Evolutionary conservation across 1,140 invertebrate genomes (phyloP).

Genomic region (Drepana arcuata): DNA sequence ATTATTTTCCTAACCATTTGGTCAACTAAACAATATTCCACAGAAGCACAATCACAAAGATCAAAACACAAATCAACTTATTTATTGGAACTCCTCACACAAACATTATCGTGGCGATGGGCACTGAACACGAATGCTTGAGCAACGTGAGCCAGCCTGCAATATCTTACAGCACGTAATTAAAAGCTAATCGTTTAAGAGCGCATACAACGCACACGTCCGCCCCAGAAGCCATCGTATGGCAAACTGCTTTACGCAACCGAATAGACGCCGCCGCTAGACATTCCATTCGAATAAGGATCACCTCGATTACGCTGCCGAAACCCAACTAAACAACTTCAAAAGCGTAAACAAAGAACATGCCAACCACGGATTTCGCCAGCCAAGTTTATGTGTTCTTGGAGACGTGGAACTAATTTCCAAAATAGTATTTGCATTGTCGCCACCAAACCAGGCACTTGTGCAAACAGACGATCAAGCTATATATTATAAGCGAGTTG

Average conservation of each 20-base stretch:
- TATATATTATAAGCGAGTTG: not conserved
- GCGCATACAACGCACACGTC: constrained; percentile 21
- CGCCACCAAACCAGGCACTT: constrained; percentile 17
- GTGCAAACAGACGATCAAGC: constrained; percentile 24
- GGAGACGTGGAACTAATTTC: constrained; percentile 8
- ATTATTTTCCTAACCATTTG: constrained; percentile 65
- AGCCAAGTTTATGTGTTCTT: constrained; percentile 13
- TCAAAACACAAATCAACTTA: constrained; percentile 23
- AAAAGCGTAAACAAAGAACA: constrained; percentile 42
- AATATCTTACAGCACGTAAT: constrained; percentile 24
- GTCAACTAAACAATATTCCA: constrained; percentile 16
- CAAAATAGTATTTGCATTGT: constrained; percentile 1
- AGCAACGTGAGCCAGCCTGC: constrained; percentile 24
- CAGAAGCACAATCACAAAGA: constrained; percentile 23
- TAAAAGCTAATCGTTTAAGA: constrained; percentile 9
- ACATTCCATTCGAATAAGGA: constrained; percentile 63
- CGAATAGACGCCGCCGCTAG: constrained; percentile 32
- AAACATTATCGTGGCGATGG: constrained; percentile 29
- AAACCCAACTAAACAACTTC: constrained; percentile 43
- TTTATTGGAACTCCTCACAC: constrained; percentile 32
- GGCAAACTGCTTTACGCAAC: constrained; percentile 59
- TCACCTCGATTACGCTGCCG: constrained; percentile 55
- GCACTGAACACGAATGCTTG: constrained; percentile 19
- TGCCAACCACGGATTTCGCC: constrained; percentile 23
- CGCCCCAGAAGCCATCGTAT: constrained; percentile 26